Base-by-base conservation (phyloP, 2,888 invertebrate genomes). In the Aphidius colemani region DNA sequence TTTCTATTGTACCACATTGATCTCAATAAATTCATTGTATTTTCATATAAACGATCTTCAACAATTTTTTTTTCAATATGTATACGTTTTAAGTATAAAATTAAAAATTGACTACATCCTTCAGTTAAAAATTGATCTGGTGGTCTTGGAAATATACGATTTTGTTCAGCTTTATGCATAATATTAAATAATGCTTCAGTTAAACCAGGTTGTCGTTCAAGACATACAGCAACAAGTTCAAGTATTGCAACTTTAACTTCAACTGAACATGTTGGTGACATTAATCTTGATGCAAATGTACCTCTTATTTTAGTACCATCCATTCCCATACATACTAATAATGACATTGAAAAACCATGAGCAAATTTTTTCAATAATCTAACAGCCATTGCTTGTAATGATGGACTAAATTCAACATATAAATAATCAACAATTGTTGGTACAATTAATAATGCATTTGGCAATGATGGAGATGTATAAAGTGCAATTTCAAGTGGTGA, bases 231-330 rank as follows among this genome's bases (percentile, higher is more conserved):
- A 3, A 84, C 80, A n/a, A 84, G 72, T 63, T 84, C 83, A 0
- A 84, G 69, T 49, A 84, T 81, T 1, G 84, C 83, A 0, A 84
- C 83, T 70, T 85, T 85, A 0, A 83, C 79, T 60, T 81, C 80
- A 1, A 75, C 77, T 1, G 78, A 78, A 50, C 87, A 87, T 6
- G 85, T 85, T 0, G 82, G 79, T 1, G 85, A 84, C 74, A 85
- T 85, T 6, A 88, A 75, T 51, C 88, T 80, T 2, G 84, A 83
- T 6, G 88, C 82, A 53, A 86, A 85, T 9, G 85, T 84, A 69
- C 87, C 87, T n/a, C 87, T 79, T 66, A 88, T 85, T 1, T 86
- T 83, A 5, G 86, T 86, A 1, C 87, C 86, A 64, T 87, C 86
- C 76, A 84, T 84, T 10, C 87, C 88, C 75, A 88, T 83, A 74